Evolutionary conservation across 2,113 vertebrate genomes (phyloP), one percentile per base, ranked within the genome.

Genomic region (Engystomops pustulosus): DNA sequence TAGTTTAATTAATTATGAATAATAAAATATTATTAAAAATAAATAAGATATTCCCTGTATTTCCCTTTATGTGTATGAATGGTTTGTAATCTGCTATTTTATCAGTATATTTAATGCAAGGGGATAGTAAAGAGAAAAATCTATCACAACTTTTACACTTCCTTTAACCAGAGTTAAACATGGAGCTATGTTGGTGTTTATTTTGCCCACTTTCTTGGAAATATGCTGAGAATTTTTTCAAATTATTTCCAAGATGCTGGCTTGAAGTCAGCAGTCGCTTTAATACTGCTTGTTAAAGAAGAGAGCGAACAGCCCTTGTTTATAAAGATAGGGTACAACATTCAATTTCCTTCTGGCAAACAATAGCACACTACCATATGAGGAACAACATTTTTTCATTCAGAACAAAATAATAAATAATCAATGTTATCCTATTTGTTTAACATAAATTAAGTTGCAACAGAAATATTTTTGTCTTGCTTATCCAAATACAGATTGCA

Each of bases 281-380:
- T 65, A 7, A 32, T 30, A 62, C 25, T 44, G 77, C 14, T 30
- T 45, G 41, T 32, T 79, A 38, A 41, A 79, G 77, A 62, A 65
- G 38, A 45, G 6, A 47, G 23, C 11, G 77, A 79, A 79, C 77
- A 79, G 77, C 77, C 41, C 77, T 79, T 79, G 77, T 79, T 79
- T 79, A 65, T 44, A 30, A 41, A 79, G 58, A 62, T 20, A 30
- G 77, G 58, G 77, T 62, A 65, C 58, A 79, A 79, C 77, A 79
- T 47, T 62, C 23, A 25, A 32, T 79, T 67, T 79, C 58, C 67
- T 79, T 65, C 62, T 67, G 58, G 55, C 38, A 65, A 45, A 45
- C 58, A 65, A 47, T 41, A 60, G 36, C n/a, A 58, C 12, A 5
- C 49, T 15, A 77, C 25, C 74, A 77, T 77, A 77, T 77, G 74